phyloP scores from a whole-genome alignment of 2,888 invertebrate genomes.

The Pachymerium ferrugineum region DNA sequence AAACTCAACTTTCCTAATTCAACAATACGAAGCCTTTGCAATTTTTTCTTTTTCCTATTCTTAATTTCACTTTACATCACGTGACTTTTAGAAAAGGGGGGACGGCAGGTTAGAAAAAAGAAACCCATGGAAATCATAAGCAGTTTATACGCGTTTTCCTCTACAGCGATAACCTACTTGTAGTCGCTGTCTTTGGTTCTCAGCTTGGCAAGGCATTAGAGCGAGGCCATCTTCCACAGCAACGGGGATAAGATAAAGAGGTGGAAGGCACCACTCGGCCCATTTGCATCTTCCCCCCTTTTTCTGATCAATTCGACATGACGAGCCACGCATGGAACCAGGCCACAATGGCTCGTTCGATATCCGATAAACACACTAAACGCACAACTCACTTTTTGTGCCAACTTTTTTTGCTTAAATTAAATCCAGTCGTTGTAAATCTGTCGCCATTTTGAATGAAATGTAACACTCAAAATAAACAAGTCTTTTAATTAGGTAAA shows the following conservation, averaged over 20 bases:
- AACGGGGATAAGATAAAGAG: not conserved
- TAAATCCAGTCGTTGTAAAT: not conserved
- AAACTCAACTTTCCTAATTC: not conserved
- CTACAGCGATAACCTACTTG: not conserved
- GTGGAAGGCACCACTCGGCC: not conserved
- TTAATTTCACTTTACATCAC: not conserved
- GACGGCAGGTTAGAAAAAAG: not conserved
- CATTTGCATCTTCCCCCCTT: not conserved
- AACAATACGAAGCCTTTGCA: not conserved
- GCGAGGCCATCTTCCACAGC: not conserved
- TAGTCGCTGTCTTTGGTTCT: not conserved
- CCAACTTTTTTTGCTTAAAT: not conserved
- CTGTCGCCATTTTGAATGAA: not conserved
- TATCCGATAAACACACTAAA: conserved; percentile 2
- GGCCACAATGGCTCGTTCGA: not conserved
- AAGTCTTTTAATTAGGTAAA: no score
- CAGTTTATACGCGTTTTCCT: not conserved
- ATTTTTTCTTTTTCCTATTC: not conserved
- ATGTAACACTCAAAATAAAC: no score
- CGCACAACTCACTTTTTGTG: not conserved
- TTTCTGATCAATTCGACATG: not conserved
- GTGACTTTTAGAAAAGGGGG: not conserved
- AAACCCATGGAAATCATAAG: not conserved
- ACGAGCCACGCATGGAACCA: not conserved
- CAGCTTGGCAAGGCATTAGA: not conserved